A percentile compares a stretch with the other conserved stretches of the same genome.
Evolutionary conservation across 2,797 vertebrate genomes (phyloP).

Genomic region (Brotogeris chrysoptera): DNA sequence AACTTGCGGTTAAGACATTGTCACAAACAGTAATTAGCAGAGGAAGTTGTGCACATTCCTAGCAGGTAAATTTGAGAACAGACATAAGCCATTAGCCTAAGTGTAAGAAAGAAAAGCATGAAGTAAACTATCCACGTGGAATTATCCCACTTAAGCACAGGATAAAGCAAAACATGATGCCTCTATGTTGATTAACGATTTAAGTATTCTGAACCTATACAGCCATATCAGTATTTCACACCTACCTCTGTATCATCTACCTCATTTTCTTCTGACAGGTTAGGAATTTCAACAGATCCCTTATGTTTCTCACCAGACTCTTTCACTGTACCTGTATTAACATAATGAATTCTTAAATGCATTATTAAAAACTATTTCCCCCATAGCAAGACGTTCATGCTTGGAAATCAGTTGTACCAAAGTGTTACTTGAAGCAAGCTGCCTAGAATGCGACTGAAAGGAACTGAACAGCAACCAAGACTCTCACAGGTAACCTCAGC

Average conservation of each 20-base stretch:
- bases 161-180: neutral
- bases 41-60: neutral
- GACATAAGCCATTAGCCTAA: neutral
- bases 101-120: neutral
- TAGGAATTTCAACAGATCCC: slow-evolving; percentile 75
- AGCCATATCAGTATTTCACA: slow-evolving; percentile 16
- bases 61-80: neutral
- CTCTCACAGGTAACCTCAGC: neutral
- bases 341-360: slow-evolving; percentile 61
- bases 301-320: slow-evolving; percentile 74
- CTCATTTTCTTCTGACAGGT: slow-evolving; percentile 77
- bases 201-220: slow-evolving; percentile 6
- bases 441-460: neutral
- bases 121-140: neutral
- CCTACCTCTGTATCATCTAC: slow-evolving; percentile 74
- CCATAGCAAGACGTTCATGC: slow-evolving; percentile 9
- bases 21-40: neutral
- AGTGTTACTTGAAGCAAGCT: neutral
- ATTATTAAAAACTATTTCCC: slow-evolving; percentile 41
- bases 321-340: slow-evolving; percentile 73
- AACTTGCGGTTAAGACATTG: neutral
- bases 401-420: neutral
- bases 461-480: neutral
- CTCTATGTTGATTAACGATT: neutral
- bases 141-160: neutral